Percentiles rank a stretch among this genome's conserved stretches.
Evolutionary conservation across 2,888 invertebrate genomes (phyloP).

Genomic region (Seira musarum): DNA sequence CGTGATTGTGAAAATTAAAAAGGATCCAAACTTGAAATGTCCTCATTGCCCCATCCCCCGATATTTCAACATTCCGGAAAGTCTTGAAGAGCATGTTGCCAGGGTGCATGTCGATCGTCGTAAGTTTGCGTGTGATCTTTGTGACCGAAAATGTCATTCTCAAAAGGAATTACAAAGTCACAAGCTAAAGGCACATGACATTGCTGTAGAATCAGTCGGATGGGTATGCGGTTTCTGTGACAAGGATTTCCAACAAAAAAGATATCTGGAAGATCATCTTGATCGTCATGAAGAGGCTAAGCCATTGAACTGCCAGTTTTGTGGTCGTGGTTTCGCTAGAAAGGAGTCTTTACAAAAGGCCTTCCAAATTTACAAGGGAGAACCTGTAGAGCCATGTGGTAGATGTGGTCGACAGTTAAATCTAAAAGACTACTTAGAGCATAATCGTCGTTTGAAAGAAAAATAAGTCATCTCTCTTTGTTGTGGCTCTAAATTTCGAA

Average conservation of each 20-base stretch:
- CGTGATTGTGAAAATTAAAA: slow-evolving; percentile 27
- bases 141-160: slow-evolving; percentile 23
- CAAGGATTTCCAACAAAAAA: slow-evolving; percentile 40
- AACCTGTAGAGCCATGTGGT: slow-evolving; percentile 47
- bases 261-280: slow-evolving; percentile 52
- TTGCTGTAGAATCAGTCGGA: not conserved
- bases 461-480: not conserved
- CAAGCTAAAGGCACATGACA: slow-evolving; percentile 14
- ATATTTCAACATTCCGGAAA: slow-evolving; percentile 34
- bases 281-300: slow-evolving; percentile 52
- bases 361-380: slow-evolving; percentile 55
- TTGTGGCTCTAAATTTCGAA: not conserved
- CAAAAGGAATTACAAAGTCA: slow-evolving; percentile 16
- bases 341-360: slow-evolving; percentile 47
- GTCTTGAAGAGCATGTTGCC: slow-evolving; percentile 30
- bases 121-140: slow-evolving; percentile 11
- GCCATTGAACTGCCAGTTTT: slow-evolving; percentile 52
- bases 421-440: slow-evolving; percentile 53
- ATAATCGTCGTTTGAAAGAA: slow-evolving; percentile 37
- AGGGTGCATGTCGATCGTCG: slow-evolving; percentile 19
- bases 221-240: slow-evolving; percentile 29
- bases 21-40: slow-evolving; percentile 51
- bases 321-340: slow-evolving; percentile 41
- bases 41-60: slow-evolving; percentile 43
- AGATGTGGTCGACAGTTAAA: slow-evolving; percentile 40